Conservation (phyloP, 2,113 vertebrate genomes). For the Nothocercus julius region DNA sequence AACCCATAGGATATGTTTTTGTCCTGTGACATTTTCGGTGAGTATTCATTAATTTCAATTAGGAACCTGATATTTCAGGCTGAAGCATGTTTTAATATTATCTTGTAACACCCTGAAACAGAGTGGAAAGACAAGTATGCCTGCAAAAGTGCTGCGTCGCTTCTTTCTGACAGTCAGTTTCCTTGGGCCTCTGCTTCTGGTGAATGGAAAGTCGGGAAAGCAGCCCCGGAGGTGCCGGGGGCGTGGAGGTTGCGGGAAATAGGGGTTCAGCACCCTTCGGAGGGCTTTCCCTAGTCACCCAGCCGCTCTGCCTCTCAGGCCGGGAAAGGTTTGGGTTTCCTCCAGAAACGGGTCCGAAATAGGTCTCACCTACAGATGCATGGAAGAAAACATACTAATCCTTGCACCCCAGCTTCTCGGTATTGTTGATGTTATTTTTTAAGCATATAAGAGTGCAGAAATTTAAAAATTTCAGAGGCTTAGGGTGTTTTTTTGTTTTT, state of each 20-base stretch:
- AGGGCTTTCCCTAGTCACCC: not conserved
- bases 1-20: not conserved
- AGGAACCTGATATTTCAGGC: not conserved
- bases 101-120: not conserved
- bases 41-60: not conserved
- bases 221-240: not conserved
- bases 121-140: not conserved
- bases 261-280: not conserved
- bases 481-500: not conserved
- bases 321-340: not conserved
- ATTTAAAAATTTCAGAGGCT: not conserved
- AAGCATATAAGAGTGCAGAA: fast-evolving
- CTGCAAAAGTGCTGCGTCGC: not conserved
- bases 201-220: not conserved
- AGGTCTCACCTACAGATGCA: not conserved
- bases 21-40: not conserved
- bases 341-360: not conserved
- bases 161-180: not conserved
- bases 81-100: not conserved
- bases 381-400: not conserved
- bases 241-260: not conserved
- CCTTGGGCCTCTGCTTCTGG: not conserved
- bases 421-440: not conserved
- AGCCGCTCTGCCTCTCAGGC: not conserved
- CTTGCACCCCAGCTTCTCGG: not conserved